Evolutionary conservation across 2,113 vertebrate genomes (phyloP), one percentile per base, ranked within the genome.

Genomic region (Catharus fuscescens): DNA sequence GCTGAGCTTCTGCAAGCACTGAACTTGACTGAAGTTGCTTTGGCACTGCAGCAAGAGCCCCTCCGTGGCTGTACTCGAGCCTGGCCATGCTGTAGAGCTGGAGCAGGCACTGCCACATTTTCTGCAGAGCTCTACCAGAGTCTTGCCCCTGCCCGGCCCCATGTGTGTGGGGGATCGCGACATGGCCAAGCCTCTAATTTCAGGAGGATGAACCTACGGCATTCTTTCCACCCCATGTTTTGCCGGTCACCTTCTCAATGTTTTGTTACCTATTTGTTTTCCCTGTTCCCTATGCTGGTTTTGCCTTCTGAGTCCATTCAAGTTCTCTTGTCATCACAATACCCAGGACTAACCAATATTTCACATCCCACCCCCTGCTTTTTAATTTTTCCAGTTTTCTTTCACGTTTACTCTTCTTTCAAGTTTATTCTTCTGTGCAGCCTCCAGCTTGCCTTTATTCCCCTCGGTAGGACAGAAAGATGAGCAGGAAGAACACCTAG

Each of bases 81-180:
- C 50, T 40, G 29, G 54, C 52, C 61, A 12, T 5, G 0, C 38
- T 26, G 31, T 1, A 36, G 20, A 32, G n/a, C 45, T 52, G 72
- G 53, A 52, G 45, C 61, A 44, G 44, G 5, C 53, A 36, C 71
- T 76, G 45, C 26, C 31, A 18, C 2, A 0, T 32, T 32, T 36
- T 4, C 72, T 21, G 7, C 0, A 12, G 5, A 12, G 31, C 44
- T 34, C 31, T 50, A 9, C 34, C 36, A 9, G n/a, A 57, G 32
- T 6, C 25, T 14, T 18, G 17, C n/a, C 53, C 44, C 36, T 34
- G 32, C 28, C 26, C 67, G 52, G 23, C 44, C 38, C 2, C 2
- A 23, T n/a, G 23, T n/a, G 23, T 20, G 32, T 1, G 2, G 8
- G 8, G 20, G 12, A 77, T 18, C 38, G 52, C 0, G 1, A 72